Base-by-base conservation (phyloP, 92 coral and sea anemone species). In the Zoanthus sansibaricus region DNA sequence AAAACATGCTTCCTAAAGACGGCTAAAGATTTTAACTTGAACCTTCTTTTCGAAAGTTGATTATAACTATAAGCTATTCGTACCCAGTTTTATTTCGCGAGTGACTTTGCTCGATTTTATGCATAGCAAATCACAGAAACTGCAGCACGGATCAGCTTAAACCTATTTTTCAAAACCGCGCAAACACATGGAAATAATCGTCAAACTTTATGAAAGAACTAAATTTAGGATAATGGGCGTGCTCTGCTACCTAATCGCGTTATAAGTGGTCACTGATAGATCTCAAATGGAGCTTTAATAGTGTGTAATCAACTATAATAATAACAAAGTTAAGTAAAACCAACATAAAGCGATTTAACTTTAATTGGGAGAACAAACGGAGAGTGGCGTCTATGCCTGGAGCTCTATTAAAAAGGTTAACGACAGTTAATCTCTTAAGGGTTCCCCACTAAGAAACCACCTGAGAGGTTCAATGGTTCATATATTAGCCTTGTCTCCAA, bases 351-450 rank as follows among this genome's bases (percentile, higher is more conserved):
- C 85, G 74, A 61, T 79, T 79, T 37, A 79, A 79, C 69, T 59
- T 78, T 78, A 78, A 78, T 78, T 37, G 58, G 54, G 58, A 7
- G 70, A 59, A 67, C 74, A 68, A 80, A 47, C 56, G 74, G 12
- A 48, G 67, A 46, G 47, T 44, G 70, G 42, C 11, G 45, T 25
- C 56, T n/a, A 14, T 55, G 48, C 46, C 74, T 80, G 66, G 85
- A 80, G 67, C 85, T 61, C 85, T 11, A 66, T 80, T 80, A 67
- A 48, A 80, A 17, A 80, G 85, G 85, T 80, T 80, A 80, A 80
- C 45, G 62, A 67, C 85, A 46, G 13, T 80, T 37, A 4, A 61
- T n/a, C 33, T 62, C 37, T 46, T 20, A 80, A 64, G 61, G 61
- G 67, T 15, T 37, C 75, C 75, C 85, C 85, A 75, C 85, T 72